Conservation (phyloP, 2,797 vertebrate species). For the Pseudochromis fuscus region DNA sequence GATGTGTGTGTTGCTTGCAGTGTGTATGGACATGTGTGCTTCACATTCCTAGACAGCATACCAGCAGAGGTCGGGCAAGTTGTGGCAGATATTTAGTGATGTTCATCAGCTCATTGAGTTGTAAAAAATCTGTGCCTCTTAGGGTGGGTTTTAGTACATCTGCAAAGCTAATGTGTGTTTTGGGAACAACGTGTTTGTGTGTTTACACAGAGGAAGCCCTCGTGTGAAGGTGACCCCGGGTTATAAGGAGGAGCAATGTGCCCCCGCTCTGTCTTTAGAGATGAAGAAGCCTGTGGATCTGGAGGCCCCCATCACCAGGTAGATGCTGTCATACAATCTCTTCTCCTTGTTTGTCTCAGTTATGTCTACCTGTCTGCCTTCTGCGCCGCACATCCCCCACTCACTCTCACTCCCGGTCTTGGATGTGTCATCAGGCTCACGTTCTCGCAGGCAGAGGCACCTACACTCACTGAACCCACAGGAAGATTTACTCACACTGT, state of each 20-base stretch:
- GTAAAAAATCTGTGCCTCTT: not conserved
- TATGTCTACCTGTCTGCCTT: slow-evolving; percentile 16
- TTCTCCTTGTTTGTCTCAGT: slow-evolving; percentile 8
- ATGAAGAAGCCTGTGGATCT: slow-evolving; percentile 96
- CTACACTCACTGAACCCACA: not conserved
- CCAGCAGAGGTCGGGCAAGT: slow-evolving; percentile 55
- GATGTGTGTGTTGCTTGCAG: not conserved
- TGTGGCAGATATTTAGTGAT: slow-evolving; percentile 7
- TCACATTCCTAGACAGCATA: slow-evolving; percentile 64
- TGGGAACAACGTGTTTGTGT: slow-evolving; percentile 31
- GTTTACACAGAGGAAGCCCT: slow-evolving; percentile 89
- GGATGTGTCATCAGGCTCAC: not conserved
- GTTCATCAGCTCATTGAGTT: slow-evolving; percentile 1
- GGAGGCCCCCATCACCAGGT: slow-evolving; percentile 96
- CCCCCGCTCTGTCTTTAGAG: slow-evolving; percentile 93
- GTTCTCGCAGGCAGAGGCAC: not conserved
- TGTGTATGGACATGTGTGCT: slow-evolving; percentile 7
- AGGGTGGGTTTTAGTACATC: not conserved
- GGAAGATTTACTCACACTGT: slow-evolving; percentile 7
- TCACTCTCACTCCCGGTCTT: not conserved
- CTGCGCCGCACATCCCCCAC: not conserved
- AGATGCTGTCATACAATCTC: slow-evolving; percentile 18
- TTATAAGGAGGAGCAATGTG: slow-evolving; percentile 97
- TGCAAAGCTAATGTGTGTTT: not conserved
- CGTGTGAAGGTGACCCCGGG: slow-evolving; percentile 92